Evolutionary conservation across 2,888 invertebrate genomes (phyloP).

Genomic region (Cantharis rufa): DNA sequence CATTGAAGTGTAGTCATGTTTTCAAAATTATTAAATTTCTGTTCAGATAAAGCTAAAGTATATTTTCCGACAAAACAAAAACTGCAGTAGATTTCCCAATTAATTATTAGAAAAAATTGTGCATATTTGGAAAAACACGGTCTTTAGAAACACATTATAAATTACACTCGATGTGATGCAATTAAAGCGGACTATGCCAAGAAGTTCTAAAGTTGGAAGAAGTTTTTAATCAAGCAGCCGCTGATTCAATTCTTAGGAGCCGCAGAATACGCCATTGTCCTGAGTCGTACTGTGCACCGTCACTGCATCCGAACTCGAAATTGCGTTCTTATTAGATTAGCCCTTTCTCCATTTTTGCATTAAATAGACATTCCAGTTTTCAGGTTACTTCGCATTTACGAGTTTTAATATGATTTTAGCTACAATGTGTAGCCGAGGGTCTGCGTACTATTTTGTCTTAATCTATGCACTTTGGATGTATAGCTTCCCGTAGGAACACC

Average conservation of each 20-base stretch:
- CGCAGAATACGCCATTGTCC: constrained; percentile 49
- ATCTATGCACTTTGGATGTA: too few species aligned
- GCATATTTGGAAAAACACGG: not conserved
- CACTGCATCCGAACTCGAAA: constrained; percentile 48
- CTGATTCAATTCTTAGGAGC: constrained; percentile 49
- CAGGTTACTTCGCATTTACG: not conserved
- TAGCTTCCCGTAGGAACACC: too few species aligned
- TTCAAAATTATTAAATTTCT: not conserved
- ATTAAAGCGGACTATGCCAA: constrained; percentile 49
- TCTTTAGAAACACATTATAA: constrained; percentile 47
- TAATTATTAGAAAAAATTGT: not conserved
- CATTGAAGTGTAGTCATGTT: not conserved
- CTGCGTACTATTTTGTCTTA: not conserved
- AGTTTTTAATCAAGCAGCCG: constrained; percentile 53
- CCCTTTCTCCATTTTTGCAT: constrained; percentile 37
- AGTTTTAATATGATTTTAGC: not conserved
- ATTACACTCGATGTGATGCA: constrained; percentile 49
- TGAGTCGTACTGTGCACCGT: constrained; percentile 44
- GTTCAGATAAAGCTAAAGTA: not conserved
- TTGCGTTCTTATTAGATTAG: constrained; percentile 51
- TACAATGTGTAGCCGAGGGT: not conserved
- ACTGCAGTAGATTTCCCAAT: not conserved
- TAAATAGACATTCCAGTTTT: constrained; percentile 1
- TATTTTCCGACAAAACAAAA: not conserved
- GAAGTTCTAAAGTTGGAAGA: constrained; percentile 48